Conservation (phyloP, 2,888 invertebrate genomes). For the Aphodius sticticus region DNA sequence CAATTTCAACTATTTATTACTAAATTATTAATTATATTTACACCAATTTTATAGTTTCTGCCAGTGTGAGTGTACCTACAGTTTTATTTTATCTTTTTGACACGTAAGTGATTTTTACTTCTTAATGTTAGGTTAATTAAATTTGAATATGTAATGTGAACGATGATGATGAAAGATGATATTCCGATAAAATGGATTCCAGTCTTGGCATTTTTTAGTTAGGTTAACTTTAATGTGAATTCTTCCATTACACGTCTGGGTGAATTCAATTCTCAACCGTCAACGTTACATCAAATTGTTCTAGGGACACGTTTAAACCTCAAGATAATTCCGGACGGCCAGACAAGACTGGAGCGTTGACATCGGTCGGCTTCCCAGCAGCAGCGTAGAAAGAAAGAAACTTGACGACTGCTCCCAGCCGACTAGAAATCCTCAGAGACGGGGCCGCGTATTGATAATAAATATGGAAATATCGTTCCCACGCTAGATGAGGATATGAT, state of each 20-base stretch:
- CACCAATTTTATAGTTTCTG: too few species aligned
- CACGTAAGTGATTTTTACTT: too few species aligned
- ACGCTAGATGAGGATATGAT: conserved; percentile 22
- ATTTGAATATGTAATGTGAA: too few species aligned
- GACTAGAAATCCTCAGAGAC: background rate
- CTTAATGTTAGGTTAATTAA: too few species aligned
- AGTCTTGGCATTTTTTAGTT: background rate
- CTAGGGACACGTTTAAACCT: background rate
- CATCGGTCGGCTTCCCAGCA: background rate
- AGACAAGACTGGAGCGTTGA: background rate
- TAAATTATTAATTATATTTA: too few species aligned
- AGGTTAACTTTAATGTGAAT: background rate
- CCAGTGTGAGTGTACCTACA: too few species aligned
- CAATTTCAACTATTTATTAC: too few species aligned
- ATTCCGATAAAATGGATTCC: background rate
- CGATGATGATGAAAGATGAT: background rate
- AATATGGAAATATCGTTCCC: conserved; percentile 29
- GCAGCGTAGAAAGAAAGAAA: background rate
- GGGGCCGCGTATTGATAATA: conserved; percentile 12
- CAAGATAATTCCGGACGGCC: background rate
- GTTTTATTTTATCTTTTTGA: too few species aligned
- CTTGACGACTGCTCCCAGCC: background rate
- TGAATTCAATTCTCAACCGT: background rate
- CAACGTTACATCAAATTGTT: background rate
- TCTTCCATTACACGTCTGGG: background rate